Percentiles rank a stretch among this genome's conserved stretches.
These are phyloP conservation scores for Drosophila tani DNA, from an alignment of 1,140 invertebrate genomes.

Conservation along the genomic window DNA sequence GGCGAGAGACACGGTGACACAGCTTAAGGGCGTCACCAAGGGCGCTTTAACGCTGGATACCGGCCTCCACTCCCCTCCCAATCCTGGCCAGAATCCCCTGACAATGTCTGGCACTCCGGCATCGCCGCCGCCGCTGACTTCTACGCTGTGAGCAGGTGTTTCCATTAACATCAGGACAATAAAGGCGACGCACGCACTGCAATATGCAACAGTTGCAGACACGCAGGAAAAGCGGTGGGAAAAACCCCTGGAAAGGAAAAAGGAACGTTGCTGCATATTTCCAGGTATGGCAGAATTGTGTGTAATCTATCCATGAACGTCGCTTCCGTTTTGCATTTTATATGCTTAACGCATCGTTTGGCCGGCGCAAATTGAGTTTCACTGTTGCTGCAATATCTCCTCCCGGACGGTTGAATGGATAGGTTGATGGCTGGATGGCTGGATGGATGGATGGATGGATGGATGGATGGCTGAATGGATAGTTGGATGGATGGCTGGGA, in stretches of 20 bases:
- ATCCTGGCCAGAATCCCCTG: conserved; percentile 32
- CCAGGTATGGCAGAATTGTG: conserved; percentile 51
- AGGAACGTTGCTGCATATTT: conserved; percentile 27
- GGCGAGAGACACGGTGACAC: conserved; percentile 1
- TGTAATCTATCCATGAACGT: conserved; percentile 76
- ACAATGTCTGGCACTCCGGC: conserved; percentile 38
- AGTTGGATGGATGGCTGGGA: conserved; percentile 19
- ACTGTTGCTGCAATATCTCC: conserved; percentile 39
- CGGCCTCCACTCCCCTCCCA: not conserved
- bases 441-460: conserved; percentile 14
- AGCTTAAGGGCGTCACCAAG: conserved; percentile 19
- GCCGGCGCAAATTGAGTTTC: conserved; percentile 66
- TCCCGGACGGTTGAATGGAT: conserved; percentile 18
- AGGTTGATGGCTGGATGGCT: conserved; percentile 12
- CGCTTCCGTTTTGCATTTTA: conserved; percentile 72
- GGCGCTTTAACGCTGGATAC: not conserved
- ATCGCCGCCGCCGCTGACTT: conserved; percentile 32
- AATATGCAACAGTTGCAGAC: conserved; percentile 74
- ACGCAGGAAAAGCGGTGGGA: conserved; percentile 34
- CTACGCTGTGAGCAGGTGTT: conserved; percentile 31
- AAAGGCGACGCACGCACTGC: conserved; percentile 59
- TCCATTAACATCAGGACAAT: conserved; percentile 55
- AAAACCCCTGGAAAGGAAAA: conserved; percentile 3
- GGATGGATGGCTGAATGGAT: conserved; percentile 17
- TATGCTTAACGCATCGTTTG: conserved; percentile 75